Evolutionary conservation across 2,888 invertebrate genomes (phyloP).

Genomic region (Microplitis deprimator): DNA sequence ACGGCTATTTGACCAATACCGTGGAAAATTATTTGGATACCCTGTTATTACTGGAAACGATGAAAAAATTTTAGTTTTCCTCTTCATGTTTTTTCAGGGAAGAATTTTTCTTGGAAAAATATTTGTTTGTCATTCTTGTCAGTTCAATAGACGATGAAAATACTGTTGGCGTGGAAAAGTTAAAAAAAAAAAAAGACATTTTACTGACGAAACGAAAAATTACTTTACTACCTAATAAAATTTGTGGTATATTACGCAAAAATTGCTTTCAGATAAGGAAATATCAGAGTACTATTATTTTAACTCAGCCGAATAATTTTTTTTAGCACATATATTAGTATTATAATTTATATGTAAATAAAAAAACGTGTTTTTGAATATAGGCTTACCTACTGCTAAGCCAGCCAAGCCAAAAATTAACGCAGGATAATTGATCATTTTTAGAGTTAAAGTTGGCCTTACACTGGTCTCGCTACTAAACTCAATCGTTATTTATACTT

Average conservation of each 20-base stretch:
- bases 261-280: too few species aligned
- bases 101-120: background rate
- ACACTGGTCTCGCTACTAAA: background rate
- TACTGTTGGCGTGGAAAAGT: background rate
- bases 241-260: too few species aligned
- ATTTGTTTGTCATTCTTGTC: background rate
- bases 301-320: too few species aligned
- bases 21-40: background rate
- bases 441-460: background rate
- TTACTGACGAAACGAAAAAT: background rate
- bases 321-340: too few species aligned
- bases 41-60: background rate
- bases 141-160: background rate
- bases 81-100: background rate
- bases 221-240: too few species aligned
- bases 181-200: background rate
- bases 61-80: background rate
- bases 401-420: constrained; percentile 10
- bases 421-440: constrained; percentile 14
- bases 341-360: too few species aligned
- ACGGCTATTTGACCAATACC: constrained; percentile 48
- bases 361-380: background rate
- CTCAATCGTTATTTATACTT: background rate
- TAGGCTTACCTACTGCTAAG: constrained; percentile 9
- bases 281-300: too few species aligned